Percentiles rank a stretch among this genome's conserved stretches.
Evolutionary conservation across 2,113 vertebrate species (phyloP).

Genomic region (Zapornia atra): DNA sequence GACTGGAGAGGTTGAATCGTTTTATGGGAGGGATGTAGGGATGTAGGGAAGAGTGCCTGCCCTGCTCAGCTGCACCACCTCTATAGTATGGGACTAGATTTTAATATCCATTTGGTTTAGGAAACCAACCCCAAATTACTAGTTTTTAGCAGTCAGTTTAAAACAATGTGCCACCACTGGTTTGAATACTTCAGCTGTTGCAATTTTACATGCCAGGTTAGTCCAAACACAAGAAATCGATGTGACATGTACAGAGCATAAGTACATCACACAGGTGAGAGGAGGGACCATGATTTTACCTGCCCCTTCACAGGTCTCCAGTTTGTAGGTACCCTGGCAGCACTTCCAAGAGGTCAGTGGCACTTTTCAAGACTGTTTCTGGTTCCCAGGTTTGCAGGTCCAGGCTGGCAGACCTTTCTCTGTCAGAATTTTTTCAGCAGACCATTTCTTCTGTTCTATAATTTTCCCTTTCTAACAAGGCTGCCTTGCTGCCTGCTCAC

Average conservation of each 20-base stretch:
- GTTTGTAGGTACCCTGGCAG: neutral
- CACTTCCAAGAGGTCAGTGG: neutral
- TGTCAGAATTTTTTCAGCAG: neutral
- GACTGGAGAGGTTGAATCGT: neutral
- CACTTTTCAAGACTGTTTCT: neutral
- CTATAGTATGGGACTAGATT: neutral
- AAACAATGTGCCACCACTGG: neutral
- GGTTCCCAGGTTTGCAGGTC: fast-evolving
- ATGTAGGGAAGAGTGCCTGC: neutral
- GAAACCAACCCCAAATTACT: neutral
- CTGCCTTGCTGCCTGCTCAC: neutral
- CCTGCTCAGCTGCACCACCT: fast-evolving
- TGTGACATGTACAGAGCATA: neutral
- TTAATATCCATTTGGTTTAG: neutral
- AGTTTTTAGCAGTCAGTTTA: neutral
- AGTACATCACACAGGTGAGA: neutral
- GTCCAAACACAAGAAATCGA: neutral
- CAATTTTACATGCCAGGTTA: neutral
- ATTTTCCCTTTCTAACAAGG: neutral
- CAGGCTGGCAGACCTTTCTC: neutral
- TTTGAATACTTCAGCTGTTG: neutral
- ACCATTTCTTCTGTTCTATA: neutral
- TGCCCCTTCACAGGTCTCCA: neutral
- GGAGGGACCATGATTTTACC: neutral
- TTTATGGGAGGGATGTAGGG: neutral